These are phyloP conservation scores for Hydrozoanthus gracilis DNA, from an alignment of 92 coral and sea anemone genomes.

Conservation along the genomic window DNA sequence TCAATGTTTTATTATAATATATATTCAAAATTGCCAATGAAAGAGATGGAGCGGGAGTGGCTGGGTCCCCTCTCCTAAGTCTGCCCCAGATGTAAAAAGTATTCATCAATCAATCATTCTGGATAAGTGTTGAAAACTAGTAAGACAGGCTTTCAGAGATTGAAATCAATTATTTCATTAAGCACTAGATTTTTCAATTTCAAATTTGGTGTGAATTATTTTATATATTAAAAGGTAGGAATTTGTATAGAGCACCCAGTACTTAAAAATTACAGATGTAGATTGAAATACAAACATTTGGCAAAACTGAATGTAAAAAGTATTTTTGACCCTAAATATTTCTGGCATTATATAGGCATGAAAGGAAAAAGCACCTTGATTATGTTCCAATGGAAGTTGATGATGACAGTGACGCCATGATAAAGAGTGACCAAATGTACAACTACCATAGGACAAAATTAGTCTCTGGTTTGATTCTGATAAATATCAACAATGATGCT, in stretches of 20 bases:
- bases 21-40: too few species aligned
- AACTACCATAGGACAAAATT: slow-evolving; percentile 65
- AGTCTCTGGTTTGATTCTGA: slow-evolving; percentile 49
- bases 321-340: too few species aligned
- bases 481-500: slow-evolving; percentile 9
- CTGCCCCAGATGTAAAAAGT: too few species aligned
- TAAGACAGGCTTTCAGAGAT: too few species aligned
- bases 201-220: slow-evolving; percentile 11
- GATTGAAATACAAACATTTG: background rate
- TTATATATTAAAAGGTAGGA: too few species aligned
- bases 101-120: slow-evolving; percentile 18
- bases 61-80: too few species aligned
- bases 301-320: too few species aligned
- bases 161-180: too few species aligned
- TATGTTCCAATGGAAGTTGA: slow-evolving; percentile 25
- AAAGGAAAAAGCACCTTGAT: too few species aligned
- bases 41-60: too few species aligned
- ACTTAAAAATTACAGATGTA: slow-evolving; percentile 5
- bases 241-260: slow-evolving; percentile 21
- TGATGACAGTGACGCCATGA: background rate
- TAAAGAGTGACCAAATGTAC: slow-evolving; percentile 45
- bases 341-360: slow-evolving; percentile 21
- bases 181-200: too few species aligned
- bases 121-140: slow-evolving; percentile 4
- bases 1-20: too few species aligned